phyloP scores from a whole-genome alignment of 2,888 invertebrate genomes.

The Drosophila pseudotalamancana region DNA sequence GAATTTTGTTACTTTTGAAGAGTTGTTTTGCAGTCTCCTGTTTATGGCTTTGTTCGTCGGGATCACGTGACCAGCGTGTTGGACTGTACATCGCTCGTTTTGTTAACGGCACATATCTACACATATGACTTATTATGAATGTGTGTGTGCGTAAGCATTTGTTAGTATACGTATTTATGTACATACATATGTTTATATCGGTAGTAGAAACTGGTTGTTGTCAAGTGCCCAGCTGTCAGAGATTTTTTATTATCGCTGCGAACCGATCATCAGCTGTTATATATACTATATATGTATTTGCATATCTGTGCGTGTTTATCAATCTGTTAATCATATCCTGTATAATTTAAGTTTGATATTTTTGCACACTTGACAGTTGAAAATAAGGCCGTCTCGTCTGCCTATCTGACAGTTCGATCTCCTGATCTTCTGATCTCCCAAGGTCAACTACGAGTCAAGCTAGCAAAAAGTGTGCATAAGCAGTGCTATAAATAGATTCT shows the following conservation, averaged over 20 bases:
- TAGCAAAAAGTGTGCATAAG: conserved; percentile 9
- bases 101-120: conserved; percentile 49
- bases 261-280: conserved; percentile 40
- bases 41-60: not conserved
- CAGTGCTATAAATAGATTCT: conserved; percentile 32
- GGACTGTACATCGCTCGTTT: conserved; percentile 55
- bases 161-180: not conserved
- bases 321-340: not conserved
- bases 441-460: conserved; percentile 25
- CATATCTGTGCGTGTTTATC: not conserved
- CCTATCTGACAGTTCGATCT: not conserved
- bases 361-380: too few species aligned
- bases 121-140: not conserved
- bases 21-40: not conserved
- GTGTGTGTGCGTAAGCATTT: too few species aligned
- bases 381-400: too few species aligned
- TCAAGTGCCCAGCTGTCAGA: conserved; percentile 27
- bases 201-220: conserved; percentile 41
- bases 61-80: conserved; percentile 50
- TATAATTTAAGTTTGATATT: not conserved
- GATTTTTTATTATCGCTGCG: conserved; percentile 17
- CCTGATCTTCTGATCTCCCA: not conserved
- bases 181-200: not conserved
- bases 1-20: too few species aligned
- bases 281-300: not conserved